Evolutionary conservation across 2,797 vertebrate species (phyloP), one percentile per base, ranked within the genome.

Genomic region (Manis crassicaudata): DNA sequence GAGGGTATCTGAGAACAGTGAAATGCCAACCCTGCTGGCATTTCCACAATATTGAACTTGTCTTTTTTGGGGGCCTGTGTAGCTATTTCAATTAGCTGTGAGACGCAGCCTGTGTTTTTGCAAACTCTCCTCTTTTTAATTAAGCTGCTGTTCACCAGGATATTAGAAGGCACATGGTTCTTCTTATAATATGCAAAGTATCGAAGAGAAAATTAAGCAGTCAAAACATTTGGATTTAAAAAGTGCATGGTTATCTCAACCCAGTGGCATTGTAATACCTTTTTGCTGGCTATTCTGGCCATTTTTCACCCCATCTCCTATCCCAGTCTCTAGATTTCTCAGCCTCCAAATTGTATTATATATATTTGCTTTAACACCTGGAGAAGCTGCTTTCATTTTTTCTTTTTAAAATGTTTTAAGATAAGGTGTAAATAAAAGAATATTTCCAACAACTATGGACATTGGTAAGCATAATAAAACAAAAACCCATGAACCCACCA

Each of bases 11-110:
- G 93, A 96, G 92, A 93, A 92, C 94, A 75, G 52, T 32, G 91
- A 97, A 97, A 96, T 97, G 85, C 95, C 97, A 98, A 65, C 60
- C 90, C 75, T 76, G 89, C 73, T 86, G 86, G 20, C 95, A 75
- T 96, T 96, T 97, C 60, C 92, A 92, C 18, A 46, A 73, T 96
- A 94, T 75, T 95, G 90, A 87, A 92, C 97, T 97, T 97, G 88
- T 92, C 85, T 97, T 98, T 91, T 52, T 2, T 72, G 94, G 56
- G 56, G 88, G 88, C 37, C 58, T 84, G 54, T 93, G 70, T 89
- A 96, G 90, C 82, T 79, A 65, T 97, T 98, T 98, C 95, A 97
- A 43, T 98, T 98, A 98, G 80, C 73, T 97, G 80, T 29, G 89
- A 96, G 96, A 96, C 72, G 80, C 37, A 72, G 80, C 37, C 77